These are phyloP conservation scores for Gnathonemus echidnorhynchus DNA, from an alignment of 2,113 vertebrate genomes.

Conservation along the genomic window DNA sequence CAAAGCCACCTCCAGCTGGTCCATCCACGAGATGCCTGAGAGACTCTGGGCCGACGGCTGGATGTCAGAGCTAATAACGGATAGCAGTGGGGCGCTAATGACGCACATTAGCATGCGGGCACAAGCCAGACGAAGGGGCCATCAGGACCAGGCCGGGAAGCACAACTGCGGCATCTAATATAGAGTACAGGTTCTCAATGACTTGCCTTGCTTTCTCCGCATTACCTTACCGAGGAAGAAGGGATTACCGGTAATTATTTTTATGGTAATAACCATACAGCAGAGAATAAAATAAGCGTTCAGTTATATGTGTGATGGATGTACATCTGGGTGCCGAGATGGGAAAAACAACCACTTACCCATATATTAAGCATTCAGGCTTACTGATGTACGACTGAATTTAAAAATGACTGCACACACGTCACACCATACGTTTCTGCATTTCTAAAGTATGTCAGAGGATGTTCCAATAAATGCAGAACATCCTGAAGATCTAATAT, in stretches of 20 bases:
- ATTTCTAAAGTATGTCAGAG: not conserved
- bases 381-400: not conserved
- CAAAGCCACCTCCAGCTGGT: not conserved
- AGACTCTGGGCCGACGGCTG: slow-evolving; percentile 9
- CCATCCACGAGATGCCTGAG: not conserved
- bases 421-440: not conserved
- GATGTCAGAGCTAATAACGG: slow-evolving; percentile 27
- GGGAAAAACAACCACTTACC: not conserved
- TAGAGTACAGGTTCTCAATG: not conserved
- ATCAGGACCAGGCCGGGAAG: not conserved
- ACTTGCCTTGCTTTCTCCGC: not conserved
- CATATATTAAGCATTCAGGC: not conserved
- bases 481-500: not conserved
- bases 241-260: not conserved
- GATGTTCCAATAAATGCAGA: not conserved
- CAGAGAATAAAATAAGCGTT: not conserved
- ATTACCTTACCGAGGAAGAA: not conserved
- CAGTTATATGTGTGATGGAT: not conserved
- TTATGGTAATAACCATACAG: not conserved
- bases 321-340: not conserved
- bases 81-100: slow-evolving; percentile 34
- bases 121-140: slow-evolving; percentile 3
- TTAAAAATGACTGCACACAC: not conserved
- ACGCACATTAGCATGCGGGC: slow-evolving; percentile 39
- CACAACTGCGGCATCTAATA: not conserved